A percentile compares a stretch with the other conserved stretches of the same genome.
Conservation (phyloP, 2,888 invertebrate species). For the Pseudanteris insignis region DNA sequence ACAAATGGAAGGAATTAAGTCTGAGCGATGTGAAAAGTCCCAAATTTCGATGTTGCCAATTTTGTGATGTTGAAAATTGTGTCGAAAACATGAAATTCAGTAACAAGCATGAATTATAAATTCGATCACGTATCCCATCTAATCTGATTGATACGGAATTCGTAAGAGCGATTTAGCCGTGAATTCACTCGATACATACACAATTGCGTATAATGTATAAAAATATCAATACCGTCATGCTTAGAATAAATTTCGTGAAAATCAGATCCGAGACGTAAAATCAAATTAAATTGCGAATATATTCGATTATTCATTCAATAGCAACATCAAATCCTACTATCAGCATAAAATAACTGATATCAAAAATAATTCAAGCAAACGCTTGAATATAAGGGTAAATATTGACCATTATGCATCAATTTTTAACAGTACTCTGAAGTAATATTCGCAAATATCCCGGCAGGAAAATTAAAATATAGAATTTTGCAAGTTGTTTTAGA, state of each 20-base stretch:
- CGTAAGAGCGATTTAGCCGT: conserved; percentile 11
- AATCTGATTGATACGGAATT: conserved; percentile 30
- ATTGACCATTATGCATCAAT: too few relatives aligned
- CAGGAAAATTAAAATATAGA: too few relatives aligned
- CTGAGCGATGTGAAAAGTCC: too few relatives aligned
- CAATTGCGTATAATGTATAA: conserved; percentile 9
- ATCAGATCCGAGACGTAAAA: conserved; percentile 13
- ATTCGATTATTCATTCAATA: conserved; percentile 11
- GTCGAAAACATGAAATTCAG: conserved; percentile 17
- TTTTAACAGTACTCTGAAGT: too few relatives aligned
- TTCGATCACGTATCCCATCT: conserved; percentile 30
- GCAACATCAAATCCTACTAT: conserved; percentile 2
- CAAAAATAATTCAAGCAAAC: background rate
- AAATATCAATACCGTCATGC: conserved; percentile 11
- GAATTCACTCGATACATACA: conserved; percentile 12
- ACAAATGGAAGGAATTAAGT: too few relatives aligned
- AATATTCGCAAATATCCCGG: too few relatives aligned
- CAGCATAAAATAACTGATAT: conserved; percentile 5
- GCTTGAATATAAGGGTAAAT: too few relatives aligned
- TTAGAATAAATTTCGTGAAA: conserved; percentile 2
- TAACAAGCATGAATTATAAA: conserved; percentile 28
- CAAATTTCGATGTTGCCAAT: too few relatives aligned
- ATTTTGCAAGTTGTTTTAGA: too few relatives aligned
- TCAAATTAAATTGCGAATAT: conserved; percentile 17
- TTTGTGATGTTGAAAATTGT: conserved; percentile 6